Percentiles rank a stretch among this genome's conserved stretches.
Evolutionary conservation across 2,797 vertebrate species (phyloP).

Genomic region (Okamejei kenojei): DNA sequence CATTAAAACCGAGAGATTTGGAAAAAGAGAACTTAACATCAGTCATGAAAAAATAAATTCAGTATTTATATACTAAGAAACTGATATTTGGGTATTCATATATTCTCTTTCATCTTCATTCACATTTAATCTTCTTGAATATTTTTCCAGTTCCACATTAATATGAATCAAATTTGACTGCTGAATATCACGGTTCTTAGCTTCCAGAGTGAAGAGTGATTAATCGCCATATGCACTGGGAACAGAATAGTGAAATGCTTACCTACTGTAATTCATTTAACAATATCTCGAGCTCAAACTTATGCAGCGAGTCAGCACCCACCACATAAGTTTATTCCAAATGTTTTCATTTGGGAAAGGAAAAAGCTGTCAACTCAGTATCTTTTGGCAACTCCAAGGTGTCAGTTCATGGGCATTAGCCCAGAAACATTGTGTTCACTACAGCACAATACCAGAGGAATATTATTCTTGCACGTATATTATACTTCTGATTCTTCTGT

Average conservation of each 20-base stretch:
- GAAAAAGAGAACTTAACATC: neutral
- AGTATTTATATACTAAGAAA: neutral
- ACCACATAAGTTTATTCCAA: neutral
- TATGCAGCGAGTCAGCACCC: neutral
- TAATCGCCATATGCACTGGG: too few relatives aligned
- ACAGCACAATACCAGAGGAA: too few relatives aligned
- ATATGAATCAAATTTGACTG: neutral
- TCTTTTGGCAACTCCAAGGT: too few relatives aligned
- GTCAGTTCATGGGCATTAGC: too few relatives aligned
- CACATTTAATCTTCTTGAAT: neutral
- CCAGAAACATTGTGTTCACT: too few relatives aligned
- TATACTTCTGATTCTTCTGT: too few relatives aligned
- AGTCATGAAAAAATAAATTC: neutral
- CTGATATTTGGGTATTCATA: neutral
- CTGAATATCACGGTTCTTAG: neutral
- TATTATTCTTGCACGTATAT: too few relatives aligned
- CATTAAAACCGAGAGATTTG: neutral
- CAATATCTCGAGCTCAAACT: neutral
- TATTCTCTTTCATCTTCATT: neutral
- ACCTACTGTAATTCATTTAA: neutral
- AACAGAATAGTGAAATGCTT: neutral
- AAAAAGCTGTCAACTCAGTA: neutral
- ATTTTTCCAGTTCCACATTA: neutral
- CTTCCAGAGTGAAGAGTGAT: too few relatives aligned
- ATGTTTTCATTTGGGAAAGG: neutral